Percentiles rank a stretch among this genome's conserved stretches.
These are phyloP conservation scores for Cherax destructor DNA, from an alignment of 1,140 invertebrate genomes.

Conservation along the genomic window DNA sequence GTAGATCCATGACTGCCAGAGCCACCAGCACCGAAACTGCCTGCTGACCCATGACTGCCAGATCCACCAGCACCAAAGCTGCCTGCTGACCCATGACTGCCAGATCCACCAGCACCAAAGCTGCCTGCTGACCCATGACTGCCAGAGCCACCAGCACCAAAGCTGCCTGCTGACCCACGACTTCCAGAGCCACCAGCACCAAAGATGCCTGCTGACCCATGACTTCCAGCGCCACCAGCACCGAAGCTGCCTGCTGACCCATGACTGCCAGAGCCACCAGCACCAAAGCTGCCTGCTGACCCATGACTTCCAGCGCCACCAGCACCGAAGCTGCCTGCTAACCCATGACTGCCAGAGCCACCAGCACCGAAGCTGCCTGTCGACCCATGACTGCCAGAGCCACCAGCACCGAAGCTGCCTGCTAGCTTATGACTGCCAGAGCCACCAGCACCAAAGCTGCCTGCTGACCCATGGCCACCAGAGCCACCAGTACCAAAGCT, in stretches of 20 bases:
- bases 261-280: background rate
- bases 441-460: background rate
- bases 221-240: slow-evolving; percentile 7
- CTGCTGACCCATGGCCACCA: background rate
- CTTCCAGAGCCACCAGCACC: background rate
- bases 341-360: background rate
- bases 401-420: background rate
- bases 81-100: no score
- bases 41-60: no score
- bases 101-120: no score
- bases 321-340: background rate
- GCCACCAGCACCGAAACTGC: no score
- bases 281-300: background rate
- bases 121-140: no score
- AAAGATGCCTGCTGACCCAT: background rate
- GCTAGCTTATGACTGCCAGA: background rate
- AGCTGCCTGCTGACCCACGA: background rate
- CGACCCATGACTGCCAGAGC: background rate
- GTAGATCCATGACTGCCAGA: no score
- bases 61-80: no score
- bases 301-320: background rate
- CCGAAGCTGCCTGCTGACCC: background rate
- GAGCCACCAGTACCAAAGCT: background rate
- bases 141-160: background rate
- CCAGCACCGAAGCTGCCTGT: background rate